A percentile compares a stretch with the other conserved stretches of the same genome.
phyloP scores from a whole-genome alignment of 2,113 vertebrate species.

The Spea bombifrons region DNA sequence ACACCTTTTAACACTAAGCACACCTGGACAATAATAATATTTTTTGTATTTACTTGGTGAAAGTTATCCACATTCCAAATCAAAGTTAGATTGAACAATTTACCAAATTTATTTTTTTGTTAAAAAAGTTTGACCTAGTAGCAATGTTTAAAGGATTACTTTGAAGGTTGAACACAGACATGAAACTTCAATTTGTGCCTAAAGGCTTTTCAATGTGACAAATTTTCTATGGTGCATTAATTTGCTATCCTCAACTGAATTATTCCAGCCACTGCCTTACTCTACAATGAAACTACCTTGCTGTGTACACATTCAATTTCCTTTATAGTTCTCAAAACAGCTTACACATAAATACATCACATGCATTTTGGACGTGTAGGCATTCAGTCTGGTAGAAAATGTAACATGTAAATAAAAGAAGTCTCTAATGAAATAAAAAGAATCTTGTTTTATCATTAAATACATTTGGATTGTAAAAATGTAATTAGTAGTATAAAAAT shows the following conservation, averaged over 20 bases:
- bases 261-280: constrained; percentile 29
- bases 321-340: constrained; percentile 26
- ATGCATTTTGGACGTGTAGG: constrained; percentile 32
- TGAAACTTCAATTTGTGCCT: constrained; percentile 39
- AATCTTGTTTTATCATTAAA: constrained; percentile 31
- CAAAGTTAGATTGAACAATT: constrained; percentile 1
- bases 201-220: constrained; percentile 46
- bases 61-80: constrained; percentile 20
- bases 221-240: constrained; percentile 46
- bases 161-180: constrained; percentile 44
- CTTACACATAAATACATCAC: constrained; percentile 45
- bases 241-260: constrained; percentile 44
- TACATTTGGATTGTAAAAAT: neutral
- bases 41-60: neutral
- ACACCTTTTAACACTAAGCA: too few relatives aligned
- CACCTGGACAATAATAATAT: too few relatives aligned
- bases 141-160: constrained; percentile 44
- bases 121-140: constrained; percentile 38
- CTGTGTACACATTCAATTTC: constrained; percentile 30
- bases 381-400: constrained; percentile 26
- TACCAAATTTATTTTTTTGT: constrained; percentile 28
- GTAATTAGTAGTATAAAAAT: neutral
- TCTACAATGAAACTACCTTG: constrained; percentile 29
- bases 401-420: constrained; percentile 26
- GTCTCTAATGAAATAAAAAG: neutral